These are phyloP conservation scores for Otus scops DNA, from an alignment of 2,797 vertebrate species.

Conservation along the genomic window DNA sequence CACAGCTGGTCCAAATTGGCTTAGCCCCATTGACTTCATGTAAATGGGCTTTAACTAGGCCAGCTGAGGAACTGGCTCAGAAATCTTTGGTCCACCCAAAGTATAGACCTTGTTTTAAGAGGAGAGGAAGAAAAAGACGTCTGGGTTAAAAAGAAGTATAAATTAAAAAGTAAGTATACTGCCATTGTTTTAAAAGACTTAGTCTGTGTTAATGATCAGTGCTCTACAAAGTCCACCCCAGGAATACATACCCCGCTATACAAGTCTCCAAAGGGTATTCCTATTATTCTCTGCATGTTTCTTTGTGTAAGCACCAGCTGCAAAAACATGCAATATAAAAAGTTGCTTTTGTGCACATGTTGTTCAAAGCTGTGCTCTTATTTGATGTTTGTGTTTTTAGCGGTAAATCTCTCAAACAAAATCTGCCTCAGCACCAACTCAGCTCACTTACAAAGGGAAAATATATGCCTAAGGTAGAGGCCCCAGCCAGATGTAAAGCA, in stretches of 20 bases:
- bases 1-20: constrained; percentile 26
- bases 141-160: not conserved
- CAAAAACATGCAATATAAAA: not conserved
- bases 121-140: not conserved
- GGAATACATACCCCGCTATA: not conserved
- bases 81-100: not conserved
- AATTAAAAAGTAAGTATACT: not conserved
- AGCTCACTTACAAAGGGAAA: not conserved
- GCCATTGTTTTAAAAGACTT: not conserved
- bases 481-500: not conserved
- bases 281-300: not conserved
- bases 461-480: not conserved
- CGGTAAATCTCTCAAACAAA: not conserved
- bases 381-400: not conserved
- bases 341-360: not conserved
- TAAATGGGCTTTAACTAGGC: not conserved
- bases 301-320: constrained; percentile 9
- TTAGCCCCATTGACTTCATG: constrained; percentile 14
- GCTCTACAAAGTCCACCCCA: not conserved
- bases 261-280: not conserved
- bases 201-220: not conserved
- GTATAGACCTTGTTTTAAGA: not conserved
- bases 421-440: not conserved
- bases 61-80: not conserved
- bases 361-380: not conserved